phyloP scores from a whole-genome alignment of 2,888 invertebrate species.

The Blastobasis lacticolella region DNA sequence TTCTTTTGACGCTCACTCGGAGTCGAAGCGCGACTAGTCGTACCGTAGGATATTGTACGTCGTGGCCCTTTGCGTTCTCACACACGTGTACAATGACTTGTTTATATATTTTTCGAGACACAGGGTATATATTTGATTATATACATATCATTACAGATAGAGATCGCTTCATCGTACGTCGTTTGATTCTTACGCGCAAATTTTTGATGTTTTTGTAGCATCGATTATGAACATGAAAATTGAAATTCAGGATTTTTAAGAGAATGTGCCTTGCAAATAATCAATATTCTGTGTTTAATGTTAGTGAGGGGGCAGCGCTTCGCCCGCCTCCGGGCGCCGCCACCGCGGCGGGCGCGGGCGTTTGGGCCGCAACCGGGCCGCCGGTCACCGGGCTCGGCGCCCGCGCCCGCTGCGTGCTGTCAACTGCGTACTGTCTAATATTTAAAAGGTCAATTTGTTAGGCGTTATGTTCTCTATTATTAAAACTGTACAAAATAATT shows the following conservation, averaged over 20 bases:
- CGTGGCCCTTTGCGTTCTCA: slow-evolving; percentile 33
- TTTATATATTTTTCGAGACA: slow-evolving; percentile 61
- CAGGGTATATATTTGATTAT: slow-evolving; percentile 68
- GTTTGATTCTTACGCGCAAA: slow-evolving; percentile 39
- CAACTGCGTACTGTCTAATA: slow-evolving; percentile 12
- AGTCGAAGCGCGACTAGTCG: slow-evolving; percentile 36
- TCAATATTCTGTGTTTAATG: slow-evolving; percentile 74
- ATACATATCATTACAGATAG: slow-evolving; percentile 61
- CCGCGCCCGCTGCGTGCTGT: too few species aligned
- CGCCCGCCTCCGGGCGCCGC: slow-evolving; percentile 23
- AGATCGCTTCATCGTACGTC: slow-evolving; percentile 41
- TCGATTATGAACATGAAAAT: slow-evolving; percentile 58
- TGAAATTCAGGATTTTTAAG: slow-evolving; percentile 70
- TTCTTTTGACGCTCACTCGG: slow-evolving; percentile 32
- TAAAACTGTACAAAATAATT: slow-evolving; percentile 63
- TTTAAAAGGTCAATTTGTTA: slow-evolving; percentile 41
- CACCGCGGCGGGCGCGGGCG: slow-evolving; percentile 1
- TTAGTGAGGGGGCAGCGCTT: slow-evolving; percentile 57
- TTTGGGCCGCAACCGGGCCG: slow-evolving; percentile 1
- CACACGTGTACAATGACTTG: slow-evolving; percentile 36
- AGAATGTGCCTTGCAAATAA: slow-evolving; percentile 74
- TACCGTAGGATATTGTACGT: slow-evolving; percentile 41
- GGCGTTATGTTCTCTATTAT: slow-evolving; percentile 38
- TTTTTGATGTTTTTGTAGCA: slow-evolving; percentile 51
- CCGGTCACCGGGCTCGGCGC: neutral